These are phyloP conservation scores for Vannuccia rotundouncinata DNA, from an alignment of 2,888 invertebrate species.

Conservation along the genomic window DNA sequence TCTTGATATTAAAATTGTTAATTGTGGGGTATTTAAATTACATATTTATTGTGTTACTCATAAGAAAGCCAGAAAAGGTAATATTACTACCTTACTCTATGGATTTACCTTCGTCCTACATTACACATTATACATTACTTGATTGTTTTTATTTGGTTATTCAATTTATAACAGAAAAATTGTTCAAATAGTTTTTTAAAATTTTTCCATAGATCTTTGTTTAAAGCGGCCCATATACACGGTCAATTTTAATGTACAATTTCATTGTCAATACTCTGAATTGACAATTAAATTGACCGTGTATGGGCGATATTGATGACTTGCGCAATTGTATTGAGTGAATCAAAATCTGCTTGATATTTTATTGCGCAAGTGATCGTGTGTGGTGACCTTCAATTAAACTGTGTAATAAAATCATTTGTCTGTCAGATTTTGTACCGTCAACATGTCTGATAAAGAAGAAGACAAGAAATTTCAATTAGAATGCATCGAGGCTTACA, in stretches of 20 bases:
- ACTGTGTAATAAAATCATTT: constrained; percentile 24
- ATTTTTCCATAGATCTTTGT: too few relatives aligned
- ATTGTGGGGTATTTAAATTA: too few relatives aligned
- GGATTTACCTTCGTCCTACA: too few relatives aligned
- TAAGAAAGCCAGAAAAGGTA: too few relatives aligned
- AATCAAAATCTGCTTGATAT: constrained; percentile 23
- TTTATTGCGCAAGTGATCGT: constrained; percentile 20
- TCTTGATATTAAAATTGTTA: too few relatives aligned
- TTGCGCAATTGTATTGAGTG: constrained; percentile 26
- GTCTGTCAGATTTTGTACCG: constrained; percentile 22
- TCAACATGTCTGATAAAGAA: constrained; percentile 26
- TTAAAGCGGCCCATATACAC: constrained; percentile 26
- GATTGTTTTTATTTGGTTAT: too few relatives aligned
- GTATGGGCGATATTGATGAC: constrained; percentile 23
- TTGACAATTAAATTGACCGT: constrained; percentile 26
- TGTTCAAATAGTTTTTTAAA: too few relatives aligned
- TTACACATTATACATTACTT: too few relatives aligned
- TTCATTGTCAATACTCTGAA: constrained; percentile 23
- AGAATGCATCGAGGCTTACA: constrained; percentile 45
- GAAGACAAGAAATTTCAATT: constrained; percentile 37
- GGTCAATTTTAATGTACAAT: constrained; percentile 11
- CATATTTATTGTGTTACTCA: too few relatives aligned
- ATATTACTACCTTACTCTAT: too few relatives aligned
- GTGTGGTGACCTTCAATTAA: constrained; percentile 23
- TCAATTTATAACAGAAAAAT: too few relatives aligned